phyloP scores from a whole-genome alignment of 2,113 vertebrate genomes.

The Hoplias malabaricus region DNA sequence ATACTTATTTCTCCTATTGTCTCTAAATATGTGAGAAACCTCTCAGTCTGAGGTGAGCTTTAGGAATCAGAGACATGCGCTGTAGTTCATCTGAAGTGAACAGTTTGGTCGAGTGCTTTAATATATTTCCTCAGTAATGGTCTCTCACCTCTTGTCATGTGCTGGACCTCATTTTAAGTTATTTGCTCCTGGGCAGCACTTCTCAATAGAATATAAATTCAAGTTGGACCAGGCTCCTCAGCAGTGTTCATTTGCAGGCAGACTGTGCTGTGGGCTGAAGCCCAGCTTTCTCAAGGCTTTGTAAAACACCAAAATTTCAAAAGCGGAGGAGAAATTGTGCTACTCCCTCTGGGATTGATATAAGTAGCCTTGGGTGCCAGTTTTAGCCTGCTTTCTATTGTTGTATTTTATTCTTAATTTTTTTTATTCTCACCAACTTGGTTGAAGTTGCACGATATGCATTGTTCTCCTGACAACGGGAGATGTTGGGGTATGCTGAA shows the following conservation, averaged over 20 bases:
- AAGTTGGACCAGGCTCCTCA: conserved; percentile 73
- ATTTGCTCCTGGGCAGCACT: conserved; percentile 74
- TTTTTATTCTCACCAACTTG: conserved; percentile 31
- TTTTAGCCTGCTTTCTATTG: conserved; percentile 42
- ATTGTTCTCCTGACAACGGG: conserved; percentile 45
- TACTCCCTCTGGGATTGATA: conserved; percentile 39
- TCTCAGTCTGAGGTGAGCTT: conserved; percentile 63
- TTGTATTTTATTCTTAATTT: conserved; percentile 42
- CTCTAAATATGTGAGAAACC: conserved; percentile 69
- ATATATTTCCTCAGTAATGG: conserved; percentile 71
- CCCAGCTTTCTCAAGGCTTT: conserved; percentile 61
- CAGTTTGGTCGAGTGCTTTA: conserved; percentile 66
- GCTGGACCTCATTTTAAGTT: conserved; percentile 71
- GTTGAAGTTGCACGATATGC: conserved; percentile 34
- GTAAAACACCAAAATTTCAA: conserved; percentile 56
- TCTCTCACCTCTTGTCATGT: conserved; percentile 64
- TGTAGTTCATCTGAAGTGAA: conserved; percentile 74
- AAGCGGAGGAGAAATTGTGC: conserved; percentile 49
- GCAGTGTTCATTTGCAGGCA: conserved; percentile 74
- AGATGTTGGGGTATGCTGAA: conserved; percentile 3
- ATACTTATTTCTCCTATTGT: neutral
- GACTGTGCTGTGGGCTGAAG: conserved; percentile 62
- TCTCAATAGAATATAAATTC: conserved; percentile 76
- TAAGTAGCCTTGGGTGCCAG: conserved; percentile 39
- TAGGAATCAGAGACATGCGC: conserved; percentile 68